These are phyloP conservation scores for Enteromius mattozi DNA, from an alignment of 2,797 vertebrate species.

Conservation along the genomic window DNA sequence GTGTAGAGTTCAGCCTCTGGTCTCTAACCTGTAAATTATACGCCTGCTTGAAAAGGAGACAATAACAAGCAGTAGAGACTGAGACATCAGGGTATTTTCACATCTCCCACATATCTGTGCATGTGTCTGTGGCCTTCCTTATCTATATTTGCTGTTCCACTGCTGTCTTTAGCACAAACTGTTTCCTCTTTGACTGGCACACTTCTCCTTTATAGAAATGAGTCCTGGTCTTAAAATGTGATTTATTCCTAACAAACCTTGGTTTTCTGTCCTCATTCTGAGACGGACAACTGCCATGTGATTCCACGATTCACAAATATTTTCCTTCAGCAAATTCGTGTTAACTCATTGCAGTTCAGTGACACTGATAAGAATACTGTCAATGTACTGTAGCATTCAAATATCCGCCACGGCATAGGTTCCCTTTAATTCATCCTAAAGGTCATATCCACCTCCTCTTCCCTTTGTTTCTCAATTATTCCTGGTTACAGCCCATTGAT, in stretches of 20 bases:
- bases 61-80: constrained; percentile 15
- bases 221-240: constrained; percentile 16
- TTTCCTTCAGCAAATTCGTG: neutral
- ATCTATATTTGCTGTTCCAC: constrained; percentile 35
- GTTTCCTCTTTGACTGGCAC: constrained; percentile 33
- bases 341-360: neutral
- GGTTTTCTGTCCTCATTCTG: constrained; percentile 26
- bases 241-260: constrained; percentile 18
- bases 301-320: neutral
- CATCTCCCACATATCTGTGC: constrained; percentile 8
- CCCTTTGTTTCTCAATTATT: constrained; percentile 33
- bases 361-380: neutral
- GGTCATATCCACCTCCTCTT: constrained; percentile 28
- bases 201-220: constrained; percentile 34
- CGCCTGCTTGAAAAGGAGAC: neutral
- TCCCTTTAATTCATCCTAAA: constrained; percentile 14
- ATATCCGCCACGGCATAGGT: neutral
- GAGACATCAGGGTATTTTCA: constrained; percentile 16
- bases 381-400: constrained; percentile 1
- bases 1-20: neutral
- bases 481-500: constrained; percentile 43
- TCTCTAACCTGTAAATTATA: neutral
- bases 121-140: neutral
- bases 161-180: constrained; percentile 26
- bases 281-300: constrained; percentile 13